Conservation (phyloP, 2,888 invertebrate genomes). For the Pinctada fucata region DNA sequence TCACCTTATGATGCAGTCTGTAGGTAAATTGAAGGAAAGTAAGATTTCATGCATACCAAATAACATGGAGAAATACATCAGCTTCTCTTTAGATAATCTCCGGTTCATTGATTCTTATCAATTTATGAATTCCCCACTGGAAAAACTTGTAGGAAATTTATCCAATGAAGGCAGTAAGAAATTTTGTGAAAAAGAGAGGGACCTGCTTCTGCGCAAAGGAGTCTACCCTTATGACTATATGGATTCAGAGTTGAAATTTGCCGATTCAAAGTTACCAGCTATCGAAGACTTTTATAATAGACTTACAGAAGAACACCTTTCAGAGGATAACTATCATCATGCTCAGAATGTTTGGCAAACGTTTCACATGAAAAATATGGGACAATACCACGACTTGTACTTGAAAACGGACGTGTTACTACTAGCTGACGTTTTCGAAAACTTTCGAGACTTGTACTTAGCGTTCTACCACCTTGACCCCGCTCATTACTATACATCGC, state of each 20-base stretch:
- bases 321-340: constrained; percentile 49
- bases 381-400: constrained; percentile 59
- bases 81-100: constrained; percentile 45
- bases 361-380: constrained; percentile 36
- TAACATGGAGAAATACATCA: constrained; percentile 52
- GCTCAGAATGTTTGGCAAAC: constrained; percentile 37
- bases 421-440: constrained; percentile 70
- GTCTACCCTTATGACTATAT: constrained; percentile 69
- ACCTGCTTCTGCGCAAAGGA: constrained; percentile 53
- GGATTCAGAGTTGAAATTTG: constrained; percentile 50
- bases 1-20: constrained; percentile 39
- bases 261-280: constrained; percentile 48
- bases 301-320: constrained; percentile 7
- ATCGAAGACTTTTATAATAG: constrained; percentile 41
- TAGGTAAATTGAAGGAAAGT: constrained; percentile 32
- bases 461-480: constrained; percentile 61
- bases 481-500: constrained; percentile 60
- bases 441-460: constrained; percentile 60
- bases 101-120: constrained; percentile 41
- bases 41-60: constrained; percentile 42
- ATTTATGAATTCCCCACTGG: constrained; percentile 34
- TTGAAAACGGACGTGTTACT: constrained; percentile 63
- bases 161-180: constrained; percentile 27
- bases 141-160: constrained; percentile 35
- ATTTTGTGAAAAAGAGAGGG: constrained; percentile 8